These are phyloP conservation scores for Columbina picui DNA, from an alignment of 2,113 vertebrate genomes.

Conservation along the genomic window DNA sequence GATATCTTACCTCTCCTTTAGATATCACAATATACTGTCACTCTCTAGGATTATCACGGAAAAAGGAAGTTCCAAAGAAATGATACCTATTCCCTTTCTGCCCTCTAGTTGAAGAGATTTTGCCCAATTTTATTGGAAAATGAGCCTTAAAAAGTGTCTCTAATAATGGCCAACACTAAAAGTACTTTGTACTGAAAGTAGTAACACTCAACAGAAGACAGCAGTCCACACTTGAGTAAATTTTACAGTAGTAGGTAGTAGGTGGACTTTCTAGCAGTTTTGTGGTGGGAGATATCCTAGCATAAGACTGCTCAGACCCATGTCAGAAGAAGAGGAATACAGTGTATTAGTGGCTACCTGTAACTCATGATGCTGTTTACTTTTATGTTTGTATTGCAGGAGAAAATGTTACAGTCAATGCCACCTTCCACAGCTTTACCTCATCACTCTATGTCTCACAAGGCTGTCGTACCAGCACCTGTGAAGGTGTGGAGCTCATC, in stretches of 20 bases:
- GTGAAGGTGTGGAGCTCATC: slow-evolving; percentile 90
- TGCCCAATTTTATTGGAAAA: background rate
- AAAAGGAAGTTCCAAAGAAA: background rate
- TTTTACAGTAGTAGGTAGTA: background rate
- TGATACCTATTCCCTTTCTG: background rate
- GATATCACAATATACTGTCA: background rate
- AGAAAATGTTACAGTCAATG: slow-evolving; percentile 59
- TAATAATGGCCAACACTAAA: background rate
- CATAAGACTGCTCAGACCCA: background rate
- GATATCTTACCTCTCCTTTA: background rate
- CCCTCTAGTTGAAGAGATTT: background rate
- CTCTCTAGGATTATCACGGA: background rate
- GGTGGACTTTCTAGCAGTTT: background rate
- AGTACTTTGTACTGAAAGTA: background rate
- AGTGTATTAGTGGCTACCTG: background rate
- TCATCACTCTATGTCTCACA: slow-evolving; percentile 79
- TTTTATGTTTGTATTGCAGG: slow-evolving; percentile 45
- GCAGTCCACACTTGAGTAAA: background rate
- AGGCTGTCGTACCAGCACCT: slow-evolving; percentile 90
- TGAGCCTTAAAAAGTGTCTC: background rate
- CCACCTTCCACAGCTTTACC: slow-evolving; percentile 74
- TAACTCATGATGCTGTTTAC: background rate
- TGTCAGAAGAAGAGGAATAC: background rate
- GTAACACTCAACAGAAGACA: background rate
- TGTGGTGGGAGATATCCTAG: background rate